phyloP scores from a whole-genome alignment of 2,797 vertebrate genomes.

The Anguilla megastoma region DNA sequence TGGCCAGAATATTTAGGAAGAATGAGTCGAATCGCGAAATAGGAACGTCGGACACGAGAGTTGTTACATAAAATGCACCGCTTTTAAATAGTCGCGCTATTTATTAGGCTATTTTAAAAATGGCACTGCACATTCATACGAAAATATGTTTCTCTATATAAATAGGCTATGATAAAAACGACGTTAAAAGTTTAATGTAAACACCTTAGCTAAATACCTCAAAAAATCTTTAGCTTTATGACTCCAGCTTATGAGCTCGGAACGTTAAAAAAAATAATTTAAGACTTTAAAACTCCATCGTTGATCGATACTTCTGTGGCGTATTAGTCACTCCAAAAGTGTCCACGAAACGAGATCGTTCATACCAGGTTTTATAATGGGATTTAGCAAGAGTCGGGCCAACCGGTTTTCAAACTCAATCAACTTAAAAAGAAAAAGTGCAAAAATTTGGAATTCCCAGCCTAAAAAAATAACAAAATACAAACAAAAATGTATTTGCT shows the following conservation, averaged over 20 bases:
- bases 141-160: conserved; percentile 37
- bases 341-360: conserved; percentile 32
- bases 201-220: conserved; percentile 17
- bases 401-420: conserved; percentile 32
- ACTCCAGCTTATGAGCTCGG: conserved; percentile 39
- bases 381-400: conserved; percentile 35
- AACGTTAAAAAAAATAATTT: conserved; percentile 46
- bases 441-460: conserved; percentile 57
- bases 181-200: conserved; percentile 29
- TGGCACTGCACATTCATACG: conserved; percentile 29
- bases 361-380: conserved; percentile 42
- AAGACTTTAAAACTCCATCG: conserved; percentile 45
- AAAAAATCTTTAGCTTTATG: conserved; percentile 20
- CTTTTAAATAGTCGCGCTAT: conserved; percentile 44
- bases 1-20: conserved; percentile 33
- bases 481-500: conserved; percentile 33
- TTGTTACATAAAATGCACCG: conserved; percentile 47
- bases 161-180: conserved; percentile 28
- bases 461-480: conserved; percentile 46
- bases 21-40: conserved; percentile 43
- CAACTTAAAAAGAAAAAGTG: conserved; percentile 49
- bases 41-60: conserved; percentile 37
- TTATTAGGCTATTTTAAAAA: conserved; percentile 32
- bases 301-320: conserved; percentile 48
- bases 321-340: conserved; percentile 28